Evolutionary conservation across 2,797 vertebrate genomes (phyloP), one percentile per base, ranked within the genome.

Genomic region (Percopsis omiscomaycus): DNA sequence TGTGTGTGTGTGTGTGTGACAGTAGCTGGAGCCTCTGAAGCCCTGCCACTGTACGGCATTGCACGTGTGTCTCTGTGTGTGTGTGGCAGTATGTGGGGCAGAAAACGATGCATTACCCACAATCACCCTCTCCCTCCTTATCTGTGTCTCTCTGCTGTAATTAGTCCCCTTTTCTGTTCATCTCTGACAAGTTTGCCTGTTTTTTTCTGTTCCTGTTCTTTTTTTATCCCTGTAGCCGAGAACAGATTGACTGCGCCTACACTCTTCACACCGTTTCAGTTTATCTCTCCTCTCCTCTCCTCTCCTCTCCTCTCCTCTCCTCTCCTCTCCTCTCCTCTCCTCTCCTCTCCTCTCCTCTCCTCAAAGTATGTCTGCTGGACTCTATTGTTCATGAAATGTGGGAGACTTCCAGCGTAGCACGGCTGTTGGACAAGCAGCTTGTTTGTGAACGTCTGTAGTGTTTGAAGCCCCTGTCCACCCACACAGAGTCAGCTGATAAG

Each of bases 1-100:
- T 54, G 54, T 56, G 22, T 22, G 22, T 22, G 22, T 22, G 22
- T 22, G 22, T 44, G 32, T 30, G 77, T 62, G 64, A 80, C 71
- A 83, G 82, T 84, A 79, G 72, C 67, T 69, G 72, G 64, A 69
- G 60, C 69, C 77, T 87, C 77, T 82, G 79, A 86, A 77, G 86
- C 74, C 61, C 68, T 71, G 84, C 81, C 82, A 81, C 74, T 83
- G 78, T 85, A 80, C 76, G 53, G 80, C 77, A 61, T 46, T 61
- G 29, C 81, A 77, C 83, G 66, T 64, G 47, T 42, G 56, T 46
- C 47, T 73, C 48, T 77, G 60, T 65, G 56, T 77, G 55, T 57
- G 13, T 61, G 4, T 50, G 54, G 46, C 5, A 15, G 6, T 37
- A 37, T 37, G 22, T 22, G 22, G 22, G 22, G 22, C 22, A 22